Evolutionary conservation across 1,140 invertebrate species (phyloP), one percentile per base, ranked within the genome.

Genomic region (Dendrolimus punctatus): DNA sequence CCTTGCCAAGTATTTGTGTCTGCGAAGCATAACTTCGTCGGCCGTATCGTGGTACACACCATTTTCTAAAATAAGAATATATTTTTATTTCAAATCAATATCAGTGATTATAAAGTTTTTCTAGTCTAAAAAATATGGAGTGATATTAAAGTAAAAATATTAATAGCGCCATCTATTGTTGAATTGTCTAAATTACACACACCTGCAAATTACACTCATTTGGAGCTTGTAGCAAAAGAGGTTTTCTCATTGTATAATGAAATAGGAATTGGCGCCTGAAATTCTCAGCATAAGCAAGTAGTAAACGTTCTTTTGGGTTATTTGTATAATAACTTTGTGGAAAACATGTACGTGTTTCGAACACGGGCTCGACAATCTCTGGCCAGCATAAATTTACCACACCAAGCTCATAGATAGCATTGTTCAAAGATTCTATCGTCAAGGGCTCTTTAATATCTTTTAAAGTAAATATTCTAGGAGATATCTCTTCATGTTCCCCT

Each of bases 151-250:
- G 23, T 23, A 23, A 23, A 50, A 47, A 23, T 23, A 46, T 38
- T 46, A 46, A 38, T 46, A 36, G 10, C 47, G 59, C 54, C 57
- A 65, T 65, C 64, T 66, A 57, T 38, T 39, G 9, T 46, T 7
- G 0, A 47, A 23, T 44, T 49, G 23, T 40, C 6, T 47, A 45
- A 62, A 50, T 40, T 10, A 46, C 40, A 58, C 60, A 68, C 78
- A 93, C 92, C 89, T 93, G 91, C 41, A 92, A 71, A 44, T 91
- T 91, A 75, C 93, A 96, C 85, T 97, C 95, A 84, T 97, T 97
- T 44, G 92, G 90, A 45, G 91, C 90, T 37, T 92, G 93, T 8
- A 97, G 74, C 39, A 96, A 86, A 43, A 96, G 71, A 6, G 93
- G 93, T 61, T 92, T 92, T 54, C 93, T 88, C 49, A 91, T 78